phyloP scores from a whole-genome alignment of 2,797 vertebrate species.

The Aulostomus chinensis region DNA sequence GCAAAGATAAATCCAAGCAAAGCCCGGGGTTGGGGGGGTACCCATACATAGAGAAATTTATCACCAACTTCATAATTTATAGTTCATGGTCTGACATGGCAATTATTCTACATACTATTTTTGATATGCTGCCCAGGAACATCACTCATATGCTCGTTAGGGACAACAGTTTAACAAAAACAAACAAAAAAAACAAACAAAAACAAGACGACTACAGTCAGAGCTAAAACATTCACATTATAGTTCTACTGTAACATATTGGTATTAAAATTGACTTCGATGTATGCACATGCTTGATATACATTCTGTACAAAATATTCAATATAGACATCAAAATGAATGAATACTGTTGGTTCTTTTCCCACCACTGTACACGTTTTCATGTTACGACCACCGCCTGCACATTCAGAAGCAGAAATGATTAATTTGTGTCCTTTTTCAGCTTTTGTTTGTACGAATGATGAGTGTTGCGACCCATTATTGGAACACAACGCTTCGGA shows the following conservation, averaged over 20 bases:
- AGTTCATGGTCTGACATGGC: neutral
- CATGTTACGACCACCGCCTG: slow-evolving; percentile 1
- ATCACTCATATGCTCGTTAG: neutral
- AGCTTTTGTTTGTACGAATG: slow-evolving; percentile 18
- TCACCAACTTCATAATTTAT: neutral
- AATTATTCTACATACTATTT: slow-evolving; percentile 3
- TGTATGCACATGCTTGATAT: slow-evolving; percentile 77
- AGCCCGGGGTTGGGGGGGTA: too few species aligned
- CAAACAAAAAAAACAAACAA: neutral
- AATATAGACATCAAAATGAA: slow-evolving; percentile 53
- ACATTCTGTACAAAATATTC: slow-evolving; percentile 78
- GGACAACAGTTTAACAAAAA: too few species aligned
- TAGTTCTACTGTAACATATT: slow-evolving; percentile 46
- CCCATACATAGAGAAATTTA: neutral
- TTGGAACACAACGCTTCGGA: slow-evolving; percentile 8
- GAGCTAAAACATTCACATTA: slow-evolving; percentile 52
- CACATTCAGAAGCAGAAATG: slow-evolving; percentile 12
- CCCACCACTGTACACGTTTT: slow-evolving; percentile 36
- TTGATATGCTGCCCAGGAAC: slow-evolving; percentile 7
- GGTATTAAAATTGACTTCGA: slow-evolving; percentile 62
- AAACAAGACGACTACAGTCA: slow-evolving; percentile 13
- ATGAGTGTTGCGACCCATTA: slow-evolving; percentile 7
- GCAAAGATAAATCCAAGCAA: too few species aligned
- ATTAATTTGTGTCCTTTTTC: slow-evolving; percentile 26
- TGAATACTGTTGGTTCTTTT: slow-evolving; percentile 62